phyloP scores from a whole-genome alignment of 2,888 invertebrate genomes.

The Uloborus plumipes region DNA sequence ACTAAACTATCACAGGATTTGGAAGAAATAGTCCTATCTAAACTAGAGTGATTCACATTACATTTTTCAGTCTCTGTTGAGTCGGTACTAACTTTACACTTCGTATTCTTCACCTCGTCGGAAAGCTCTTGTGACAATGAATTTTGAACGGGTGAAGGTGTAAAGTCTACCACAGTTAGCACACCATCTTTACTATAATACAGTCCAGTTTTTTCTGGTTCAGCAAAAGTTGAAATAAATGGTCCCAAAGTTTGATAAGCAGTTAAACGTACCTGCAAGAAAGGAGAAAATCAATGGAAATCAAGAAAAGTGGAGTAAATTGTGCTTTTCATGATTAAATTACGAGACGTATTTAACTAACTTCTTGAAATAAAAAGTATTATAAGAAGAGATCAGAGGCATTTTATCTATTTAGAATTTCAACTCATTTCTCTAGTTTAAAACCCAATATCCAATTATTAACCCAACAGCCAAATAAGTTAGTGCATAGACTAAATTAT shows the following conservation, averaged over 20 bases:
- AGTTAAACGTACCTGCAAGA: conserved; percentile 78
- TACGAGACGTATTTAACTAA: no score
- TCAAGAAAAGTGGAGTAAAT: no score
- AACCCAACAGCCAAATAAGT: no score
- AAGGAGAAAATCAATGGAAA: no score
- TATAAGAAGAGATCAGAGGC: no score
- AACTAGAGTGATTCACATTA: conserved; percentile 32
- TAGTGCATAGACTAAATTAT: no score
- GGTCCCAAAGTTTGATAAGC: conserved; percentile 81
- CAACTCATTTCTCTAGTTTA: no score
- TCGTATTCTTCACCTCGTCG: not conserved
- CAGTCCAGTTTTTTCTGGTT: conserved; percentile 77
- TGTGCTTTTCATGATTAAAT: no score
- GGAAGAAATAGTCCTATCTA: conserved; percentile 52
- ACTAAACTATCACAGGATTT: conserved; percentile 61
- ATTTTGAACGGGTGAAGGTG: not conserved
- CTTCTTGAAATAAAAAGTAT: no score
- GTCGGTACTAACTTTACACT: not conserved
- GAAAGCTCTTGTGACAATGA: not conserved
- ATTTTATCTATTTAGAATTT: no score
- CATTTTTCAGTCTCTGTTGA: conserved; percentile 1
- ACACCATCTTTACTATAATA: conserved; percentile 61
- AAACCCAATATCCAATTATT: no score
- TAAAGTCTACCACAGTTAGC: conserved; percentile 37
- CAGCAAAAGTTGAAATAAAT: conserved; percentile 85